Conservation (phyloP, 2,888 invertebrate species). For the Philaethria dido region DNA sequence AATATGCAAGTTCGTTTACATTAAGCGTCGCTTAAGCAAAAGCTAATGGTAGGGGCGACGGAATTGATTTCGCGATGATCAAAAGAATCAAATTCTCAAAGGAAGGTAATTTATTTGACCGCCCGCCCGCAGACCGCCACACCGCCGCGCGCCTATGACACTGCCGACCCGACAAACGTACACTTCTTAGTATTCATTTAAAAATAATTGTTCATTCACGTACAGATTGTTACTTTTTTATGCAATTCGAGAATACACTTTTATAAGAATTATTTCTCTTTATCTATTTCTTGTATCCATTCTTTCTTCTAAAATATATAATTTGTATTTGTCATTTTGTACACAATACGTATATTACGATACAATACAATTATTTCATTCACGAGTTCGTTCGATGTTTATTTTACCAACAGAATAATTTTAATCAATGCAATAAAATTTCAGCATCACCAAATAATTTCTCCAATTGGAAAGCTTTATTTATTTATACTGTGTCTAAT, state of each 20-base stretch:
- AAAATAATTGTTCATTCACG: slow-evolving; percentile 9
- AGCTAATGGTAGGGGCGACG: slow-evolving; percentile 53
- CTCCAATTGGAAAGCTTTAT: slow-evolving; percentile 7
- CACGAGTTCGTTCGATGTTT: no score
- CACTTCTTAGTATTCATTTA: slow-evolving; percentile 24
- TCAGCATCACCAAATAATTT: slow-evolving; percentile 21
- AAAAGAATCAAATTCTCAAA: slow-evolving; percentile 73
- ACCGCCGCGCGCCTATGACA: slow-evolving; percentile 30
- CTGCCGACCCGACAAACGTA: slow-evolving; percentile 23
- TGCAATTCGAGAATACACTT: not conserved
- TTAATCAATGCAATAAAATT: slow-evolving; percentile 16
- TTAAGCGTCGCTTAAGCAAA: slow-evolving; percentile 38
- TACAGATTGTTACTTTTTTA: slow-evolving; percentile 11
- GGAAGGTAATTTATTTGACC: slow-evolving; percentile 72
- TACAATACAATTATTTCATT: no score
- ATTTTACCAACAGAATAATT: not conserved
- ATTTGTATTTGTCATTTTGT: slow-evolving; percentile 1
- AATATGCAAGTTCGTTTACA: slow-evolving; percentile 21
- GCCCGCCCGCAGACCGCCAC: slow-evolving; percentile 53
- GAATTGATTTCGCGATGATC: slow-evolving; percentile 73
- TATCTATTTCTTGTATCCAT: not conserved
- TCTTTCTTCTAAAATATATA: not conserved
- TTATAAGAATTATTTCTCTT: not conserved
- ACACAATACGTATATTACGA: not conserved
- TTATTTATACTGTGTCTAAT: slow-evolving; percentile 16